phyloP scores from a whole-genome alignment of 2,113 vertebrate species.

The Murina feae region DNA sequence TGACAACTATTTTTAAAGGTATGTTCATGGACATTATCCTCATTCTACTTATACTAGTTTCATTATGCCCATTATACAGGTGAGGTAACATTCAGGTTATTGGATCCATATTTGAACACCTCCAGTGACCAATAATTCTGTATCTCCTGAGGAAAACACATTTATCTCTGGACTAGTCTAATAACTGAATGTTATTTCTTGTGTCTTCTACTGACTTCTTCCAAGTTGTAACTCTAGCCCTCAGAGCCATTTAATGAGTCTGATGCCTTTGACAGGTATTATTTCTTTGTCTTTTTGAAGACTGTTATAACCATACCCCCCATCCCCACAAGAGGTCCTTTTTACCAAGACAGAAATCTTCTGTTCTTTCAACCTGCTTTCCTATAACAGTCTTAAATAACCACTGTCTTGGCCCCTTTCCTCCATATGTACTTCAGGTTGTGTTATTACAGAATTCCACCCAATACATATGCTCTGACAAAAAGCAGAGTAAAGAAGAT shows the following conservation, averaged over 20 bases:
- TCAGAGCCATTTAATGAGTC: background rate
- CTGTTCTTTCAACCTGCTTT: background rate
- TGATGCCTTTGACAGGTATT: background rate
- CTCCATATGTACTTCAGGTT: background rate
- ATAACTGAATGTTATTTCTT: slow-evolving; percentile 14
- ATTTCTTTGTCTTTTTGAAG: slow-evolving; percentile 9
- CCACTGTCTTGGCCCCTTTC: background rate
- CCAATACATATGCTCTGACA: background rate
- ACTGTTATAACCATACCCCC: background rate
- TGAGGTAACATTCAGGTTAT: background rate
- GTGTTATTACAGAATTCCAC: slow-evolving; percentile 29
- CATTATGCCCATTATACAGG: background rate
- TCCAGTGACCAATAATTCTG: background rate
- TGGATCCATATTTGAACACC: background rate
- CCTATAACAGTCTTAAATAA: background rate
- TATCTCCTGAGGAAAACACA: background rate
- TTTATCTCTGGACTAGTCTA: background rate
- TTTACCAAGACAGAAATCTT: background rate
- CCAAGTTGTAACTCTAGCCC: background rate
- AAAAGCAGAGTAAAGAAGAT: slow-evolving; percentile 1
- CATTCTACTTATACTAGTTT: background rate
- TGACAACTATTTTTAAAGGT: background rate
- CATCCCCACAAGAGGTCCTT: background rate
- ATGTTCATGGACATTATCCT: background rate
- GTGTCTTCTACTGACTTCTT: slow-evolving; percentile 23